These are phyloP conservation scores for Microlaimidae sp. DNA, from an alignment of 2,888 invertebrate species.

Conservation along the genomic window DNA sequence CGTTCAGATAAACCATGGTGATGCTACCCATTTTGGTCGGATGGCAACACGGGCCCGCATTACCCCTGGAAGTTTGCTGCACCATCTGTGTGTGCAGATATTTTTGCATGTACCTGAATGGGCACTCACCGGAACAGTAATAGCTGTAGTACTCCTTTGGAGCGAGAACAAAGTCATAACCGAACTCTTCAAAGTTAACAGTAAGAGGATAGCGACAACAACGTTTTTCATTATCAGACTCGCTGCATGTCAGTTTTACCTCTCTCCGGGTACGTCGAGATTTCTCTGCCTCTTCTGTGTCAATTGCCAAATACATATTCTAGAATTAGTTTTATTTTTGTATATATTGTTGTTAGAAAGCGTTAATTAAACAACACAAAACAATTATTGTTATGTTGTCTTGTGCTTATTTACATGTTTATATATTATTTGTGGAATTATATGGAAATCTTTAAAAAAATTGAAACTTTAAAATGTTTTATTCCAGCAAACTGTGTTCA, in stretches of 20 bases:
- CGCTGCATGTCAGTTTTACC: not conserved
- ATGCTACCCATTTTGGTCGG: slow-evolving; percentile 51
- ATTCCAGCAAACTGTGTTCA: no score
- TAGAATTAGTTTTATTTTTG: no score
- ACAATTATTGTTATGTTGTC: no score
- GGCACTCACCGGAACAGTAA: not conserved
- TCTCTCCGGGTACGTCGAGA: not conserved
- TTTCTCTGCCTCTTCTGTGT: not conserved
- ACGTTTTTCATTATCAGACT: not conserved
- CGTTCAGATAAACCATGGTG: slow-evolving; percentile 51
- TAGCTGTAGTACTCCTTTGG: not conserved
- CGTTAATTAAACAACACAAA: no score
- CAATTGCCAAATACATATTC: not conserved
- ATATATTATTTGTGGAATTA: no score
- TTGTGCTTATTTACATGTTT: no score
- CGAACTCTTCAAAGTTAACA: not conserved
- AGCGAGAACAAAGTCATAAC: not conserved
- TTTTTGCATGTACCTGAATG: not conserved
- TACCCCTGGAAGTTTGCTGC: slow-evolving; percentile 45
- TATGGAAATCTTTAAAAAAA: no score
- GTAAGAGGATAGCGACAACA: not conserved
- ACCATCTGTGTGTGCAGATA: not conserved
- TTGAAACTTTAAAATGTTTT: no score
- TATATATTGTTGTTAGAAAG: no score
- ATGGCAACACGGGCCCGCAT: slow-evolving; percentile 75